phyloP scores from a whole-genome alignment of 2,113 vertebrate genomes.

The Loxodonta africana region DNA sequence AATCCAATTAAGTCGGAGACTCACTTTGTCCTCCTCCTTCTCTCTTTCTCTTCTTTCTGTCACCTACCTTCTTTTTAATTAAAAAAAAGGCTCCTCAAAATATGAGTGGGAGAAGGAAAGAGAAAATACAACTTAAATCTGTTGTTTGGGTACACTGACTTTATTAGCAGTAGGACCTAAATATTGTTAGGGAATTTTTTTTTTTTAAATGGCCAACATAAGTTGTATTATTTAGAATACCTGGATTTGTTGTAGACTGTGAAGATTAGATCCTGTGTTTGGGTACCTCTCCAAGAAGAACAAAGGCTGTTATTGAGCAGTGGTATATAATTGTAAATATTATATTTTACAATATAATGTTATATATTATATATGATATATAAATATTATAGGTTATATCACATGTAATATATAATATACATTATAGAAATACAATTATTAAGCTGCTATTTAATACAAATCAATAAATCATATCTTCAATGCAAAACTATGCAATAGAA shows the following conservation, averaged over 20 bases:
- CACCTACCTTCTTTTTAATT: background rate
- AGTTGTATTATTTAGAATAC: constrained; percentile 11
- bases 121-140: background rate
- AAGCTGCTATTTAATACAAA: constrained; percentile 8
- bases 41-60: background rate
- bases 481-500: background rate
- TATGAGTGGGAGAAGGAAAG: background rate
- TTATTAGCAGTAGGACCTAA: background rate
- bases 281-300: background rate
- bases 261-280: constrained; percentile 8
- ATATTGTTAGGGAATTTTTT: background rate
- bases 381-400: too few species aligned
- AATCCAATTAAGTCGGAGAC: background rate
- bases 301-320: background rate
- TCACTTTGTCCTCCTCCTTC: background rate
- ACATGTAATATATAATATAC: too few species aligned
- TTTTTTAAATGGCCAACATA: background rate
- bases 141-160: constrained; percentile 2
- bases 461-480: background rate
- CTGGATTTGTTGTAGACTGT: background rate
- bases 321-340: background rate
- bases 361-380: too few species aligned
- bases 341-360: background rate
- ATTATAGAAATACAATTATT: background rate
- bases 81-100: background rate